Base-by-base conservation (phyloP, 2,888 invertebrate species). In the Allacma fusca region DNA sequence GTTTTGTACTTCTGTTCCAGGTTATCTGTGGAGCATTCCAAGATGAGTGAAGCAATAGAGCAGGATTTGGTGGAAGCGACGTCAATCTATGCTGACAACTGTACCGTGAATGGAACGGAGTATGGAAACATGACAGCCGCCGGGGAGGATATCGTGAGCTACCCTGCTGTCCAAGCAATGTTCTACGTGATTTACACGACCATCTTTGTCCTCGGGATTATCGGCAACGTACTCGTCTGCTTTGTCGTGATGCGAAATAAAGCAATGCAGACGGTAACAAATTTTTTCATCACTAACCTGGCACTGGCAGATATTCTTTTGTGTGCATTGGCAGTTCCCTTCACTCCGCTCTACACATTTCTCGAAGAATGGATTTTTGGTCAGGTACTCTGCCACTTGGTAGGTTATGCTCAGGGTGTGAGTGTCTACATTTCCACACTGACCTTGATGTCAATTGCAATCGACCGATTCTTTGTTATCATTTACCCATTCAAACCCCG, bases 261-360 rank as follows among this genome's bases (percentile, higher is more conserved):
- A 83, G 93, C 94, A 34, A 98, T 98, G 98, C 97, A 97, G 86
- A 97, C 97, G 0, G 98, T 98, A 50, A 98, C 98, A 2, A 98
- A 98, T 87, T 91, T 97, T 73, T 98, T 98, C 88, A 98, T 98
- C 86, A 95, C 96, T 62, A 98, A 98, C 87, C 88, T 99, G 84
- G 98, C 98, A 0, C 88, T 98, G 43, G 96, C 97, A 12, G 98
- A 99, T 87, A 94, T 98, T 69, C 88, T 98, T 67, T 90, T 99
- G 50, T 97, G 97, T 86, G 90, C 94, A 19, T 90, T 98, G 78
- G 96, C 97, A 1, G 96, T 98, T 68, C 98, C 98, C 5, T 96
- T 99, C 85, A 99, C 98, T 0, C 98, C 98, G 0, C 88, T 97
- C 0, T 97, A 98, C 86, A 94, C 95, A 0, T 97, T 97, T 86